Evolutionary conservation across 1,140 invertebrate species (phyloP).

Genomic region (Dolichoris vasculosae): DNA sequence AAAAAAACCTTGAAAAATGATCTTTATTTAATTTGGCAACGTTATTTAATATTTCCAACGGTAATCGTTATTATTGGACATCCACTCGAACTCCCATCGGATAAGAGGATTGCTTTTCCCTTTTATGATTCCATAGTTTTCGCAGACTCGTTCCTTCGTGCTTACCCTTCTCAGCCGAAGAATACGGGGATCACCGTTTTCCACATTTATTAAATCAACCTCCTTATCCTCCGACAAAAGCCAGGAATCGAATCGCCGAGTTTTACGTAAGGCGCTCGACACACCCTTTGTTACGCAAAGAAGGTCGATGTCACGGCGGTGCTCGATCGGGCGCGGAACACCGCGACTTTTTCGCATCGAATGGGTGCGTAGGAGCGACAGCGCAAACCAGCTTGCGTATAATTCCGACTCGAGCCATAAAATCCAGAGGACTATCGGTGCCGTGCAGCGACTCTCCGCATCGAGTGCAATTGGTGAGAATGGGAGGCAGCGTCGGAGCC

Average conservation of each 20-base stretch:
- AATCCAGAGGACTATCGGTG: slow-evolving; percentile 24
- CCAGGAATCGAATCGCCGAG: background rate
- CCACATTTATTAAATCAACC: background rate
- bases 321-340: background rate
- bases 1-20: background rate
- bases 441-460: background rate
- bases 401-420: slow-evolving; percentile 47
- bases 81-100: background rate
- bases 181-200: background rate
- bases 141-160: background rate
- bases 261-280: background rate
- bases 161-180: background rate
- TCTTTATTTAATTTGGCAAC: background rate
- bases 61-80: background rate
- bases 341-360: background rate
- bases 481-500: background rate
- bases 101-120: background rate
- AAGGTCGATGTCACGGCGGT: background rate
- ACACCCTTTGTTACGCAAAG: background rate
- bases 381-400: background rate
- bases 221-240: background rate
- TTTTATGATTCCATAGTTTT: background rate
- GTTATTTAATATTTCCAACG: background rate
- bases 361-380: background rate
- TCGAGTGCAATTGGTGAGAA: slow-evolving; percentile 14